Evolutionary conservation across 2,113 vertebrate species (phyloP).

Genomic region (Channa argus): DNA sequence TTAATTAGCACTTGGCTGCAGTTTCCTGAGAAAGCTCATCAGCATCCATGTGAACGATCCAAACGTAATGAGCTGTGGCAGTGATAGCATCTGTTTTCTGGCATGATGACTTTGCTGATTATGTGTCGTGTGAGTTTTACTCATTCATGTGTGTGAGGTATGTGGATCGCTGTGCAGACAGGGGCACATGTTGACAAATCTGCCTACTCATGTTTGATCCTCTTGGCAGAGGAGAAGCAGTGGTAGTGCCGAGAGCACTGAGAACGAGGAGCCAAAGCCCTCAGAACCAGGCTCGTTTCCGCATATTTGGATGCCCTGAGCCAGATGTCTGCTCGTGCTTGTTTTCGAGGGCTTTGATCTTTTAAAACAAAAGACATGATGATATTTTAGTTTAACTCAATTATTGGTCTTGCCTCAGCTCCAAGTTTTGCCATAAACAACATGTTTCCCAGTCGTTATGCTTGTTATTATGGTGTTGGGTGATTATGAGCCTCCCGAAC

Average conservation of each 20-base stretch:
- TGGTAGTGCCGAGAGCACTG: too few species aligned
- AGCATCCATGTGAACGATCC: conserved; percentile 34
- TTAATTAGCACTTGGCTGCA: conserved; percentile 36
- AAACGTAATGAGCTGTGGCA: conserved; percentile 42
- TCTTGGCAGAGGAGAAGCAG: background rate
- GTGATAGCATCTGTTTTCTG: conserved; percentile 42
- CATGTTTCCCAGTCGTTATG: too few species aligned
- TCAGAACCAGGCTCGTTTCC: too few species aligned
- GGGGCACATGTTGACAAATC: conserved; percentile 1
- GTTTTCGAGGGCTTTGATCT: too few species aligned
- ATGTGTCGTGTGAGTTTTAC: conserved; percentile 7
- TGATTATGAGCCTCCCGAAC: too few species aligned
- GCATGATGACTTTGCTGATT: conserved; percentile 24
- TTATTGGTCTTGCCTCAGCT: too few species aligned
- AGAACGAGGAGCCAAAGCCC: too few species aligned
- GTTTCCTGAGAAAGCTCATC: conserved; percentile 46
- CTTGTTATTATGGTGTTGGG: too few species aligned
- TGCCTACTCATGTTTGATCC: background rate
- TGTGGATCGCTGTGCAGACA: background rate
- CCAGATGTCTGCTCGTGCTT: background rate
- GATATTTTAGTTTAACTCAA: too few species aligned
- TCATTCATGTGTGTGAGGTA: background rate
- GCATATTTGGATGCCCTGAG: background rate
- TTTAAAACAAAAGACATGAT: too few species aligned
- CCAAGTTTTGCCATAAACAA: too few species aligned